Base-by-base conservation (phyloP, 2,888 invertebrate genomes). In the Latrodectus hesperus region DNA sequence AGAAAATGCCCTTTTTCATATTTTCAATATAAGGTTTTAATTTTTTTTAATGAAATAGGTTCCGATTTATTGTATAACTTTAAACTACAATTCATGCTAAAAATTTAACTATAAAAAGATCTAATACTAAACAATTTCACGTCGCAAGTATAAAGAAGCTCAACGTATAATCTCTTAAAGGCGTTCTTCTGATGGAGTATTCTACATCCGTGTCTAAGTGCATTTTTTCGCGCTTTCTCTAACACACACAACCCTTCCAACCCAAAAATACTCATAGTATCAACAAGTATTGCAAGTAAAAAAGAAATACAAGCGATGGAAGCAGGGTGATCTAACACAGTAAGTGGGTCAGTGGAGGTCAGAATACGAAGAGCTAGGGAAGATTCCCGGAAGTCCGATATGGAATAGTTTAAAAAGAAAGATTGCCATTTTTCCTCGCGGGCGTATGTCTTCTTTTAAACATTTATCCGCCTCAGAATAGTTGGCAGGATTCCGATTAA, bases 261-360 rank as follows among this genome's bases (percentile, higher is more conserved):
- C n/a, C 60, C 60, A 14, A 60, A 60, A 60, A 60, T 60, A 60
- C 60, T 16, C 60, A 60, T 12, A 60, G 12, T 60, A 60, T 60
- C 60, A 60, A 67, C 10, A 67, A 70, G 38, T 26, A 14, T 38
- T 14, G 0, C 70, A 70, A 26, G 12, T 22, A 70, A 70, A 70
- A 73, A 73, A 22, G n/a, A 71, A 71, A 49, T 51, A 8, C 16
- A 11, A 52, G 2, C 12, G 49, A 10, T 5, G 17, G 16, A 6
- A 51, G 6, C 49, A 16, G 8, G 38, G 12, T 12, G n/a, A 12
- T 55, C 53, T 11, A 11, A 51, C 12, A 26, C 10, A 53, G 51
- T 74, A 81, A 67, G 73, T 81, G 74, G 81, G 81, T 81, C 81
- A 81, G 67, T 22, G 49, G 65, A 81, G 81, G 81, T 81, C 81